phyloP scores from a whole-genome alignment of 2,888 invertebrate genomes.

The Baronia brevicornis region DNA sequence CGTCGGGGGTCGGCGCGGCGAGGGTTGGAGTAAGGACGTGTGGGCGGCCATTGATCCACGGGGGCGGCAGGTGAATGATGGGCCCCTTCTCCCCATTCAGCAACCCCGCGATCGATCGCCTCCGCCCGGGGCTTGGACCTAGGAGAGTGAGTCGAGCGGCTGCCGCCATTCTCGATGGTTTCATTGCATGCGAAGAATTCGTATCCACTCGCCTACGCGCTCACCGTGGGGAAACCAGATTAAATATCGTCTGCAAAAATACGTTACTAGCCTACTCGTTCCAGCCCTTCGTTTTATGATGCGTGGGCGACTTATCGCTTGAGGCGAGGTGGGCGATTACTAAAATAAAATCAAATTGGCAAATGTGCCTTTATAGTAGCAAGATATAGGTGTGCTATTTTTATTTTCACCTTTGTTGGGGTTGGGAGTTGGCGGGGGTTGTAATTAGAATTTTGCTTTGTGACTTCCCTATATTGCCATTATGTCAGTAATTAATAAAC shows the following conservation, averaged over 20 bases:
- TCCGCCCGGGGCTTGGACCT: conserved; percentile 30
- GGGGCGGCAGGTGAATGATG: conserved; percentile 70
- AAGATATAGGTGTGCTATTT: conserved; percentile 10
- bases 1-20: conserved; percentile 28
- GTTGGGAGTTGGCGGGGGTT: background rate
- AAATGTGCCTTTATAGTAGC: conserved; percentile 10
- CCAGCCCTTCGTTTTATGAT: conserved; percentile 7
- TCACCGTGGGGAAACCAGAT: conserved; percentile 9
- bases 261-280: conserved; percentile 3
- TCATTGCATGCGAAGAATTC: conserved; percentile 12
- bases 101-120: conserved; percentile 51
- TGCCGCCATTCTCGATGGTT: conserved; percentile 10
- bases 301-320: conserved; percentile 12
- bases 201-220: conserved; percentile 9
- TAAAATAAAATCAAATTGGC: conserved; percentile 11
- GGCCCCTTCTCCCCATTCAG: conserved; percentile 53
- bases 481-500: too few relatives aligned
- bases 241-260: conserved; percentile 8
- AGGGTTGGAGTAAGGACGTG: conserved; percentile 38
- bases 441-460: conserved; percentile 2
- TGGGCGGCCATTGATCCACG: conserved; percentile 70
- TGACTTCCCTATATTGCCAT: conserved; percentile 4
- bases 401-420: conserved; percentile 7
- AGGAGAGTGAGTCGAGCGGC: conserved; percentile 16
- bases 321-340: conserved; percentile 11